Base-by-base conservation (phyloP, 2,797 vertebrate genomes). In the Mallotus villosus region DNA sequence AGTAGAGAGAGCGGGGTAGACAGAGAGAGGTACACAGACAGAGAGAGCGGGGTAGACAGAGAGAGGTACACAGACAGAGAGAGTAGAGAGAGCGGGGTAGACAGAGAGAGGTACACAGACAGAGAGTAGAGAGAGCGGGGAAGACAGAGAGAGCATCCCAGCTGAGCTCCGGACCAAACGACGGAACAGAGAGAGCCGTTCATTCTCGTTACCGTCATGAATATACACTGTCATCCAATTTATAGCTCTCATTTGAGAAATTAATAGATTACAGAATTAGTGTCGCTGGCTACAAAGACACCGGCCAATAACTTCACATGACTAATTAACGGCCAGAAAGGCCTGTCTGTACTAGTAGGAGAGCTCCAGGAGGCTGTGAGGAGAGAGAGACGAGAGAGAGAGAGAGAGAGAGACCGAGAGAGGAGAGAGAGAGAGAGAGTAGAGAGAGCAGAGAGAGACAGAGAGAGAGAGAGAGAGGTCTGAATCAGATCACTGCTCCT, bases 81-180 rank as follows among this genome's bases (percentile, higher is more conserved):
- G n/a, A n/a, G 14, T 1, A 49, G 14, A 16, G 14, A 2, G 46
- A 49, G 46, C 2, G 7, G 14, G 2, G 7, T 49, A 16, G 46
- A 2, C 46, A 29, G 46, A 49, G 2, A 16, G 17, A 21, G 62
- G 63, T n/a, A n/a, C n/a, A n/a, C n/a, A 22, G 24, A 63, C 29
- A 63, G 61, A 64, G 41, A 64, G n/a, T 62, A 63, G n/a, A n/a
- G n/a, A 55, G 61, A 29, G 29, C 2, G 2, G 29, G 66, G 37
- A 27, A 73, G 67, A 57, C 68, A 63, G 68, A 79, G 57, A 46
- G 63, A n/a, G 11, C 6, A 57, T 51, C 49, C 61, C 46, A 12
- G 41, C 67, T 67, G n/a, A n/a, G n/a, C n/a, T 49, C 21, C 32
- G n/a, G 21, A 53, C 29, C 60, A 70, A 1, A 57, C 57, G 24